Evolutionary conservation across 2,797 vertebrate species (phyloP).

Genomic region (Pangasius sanitwongsei): DNA sequence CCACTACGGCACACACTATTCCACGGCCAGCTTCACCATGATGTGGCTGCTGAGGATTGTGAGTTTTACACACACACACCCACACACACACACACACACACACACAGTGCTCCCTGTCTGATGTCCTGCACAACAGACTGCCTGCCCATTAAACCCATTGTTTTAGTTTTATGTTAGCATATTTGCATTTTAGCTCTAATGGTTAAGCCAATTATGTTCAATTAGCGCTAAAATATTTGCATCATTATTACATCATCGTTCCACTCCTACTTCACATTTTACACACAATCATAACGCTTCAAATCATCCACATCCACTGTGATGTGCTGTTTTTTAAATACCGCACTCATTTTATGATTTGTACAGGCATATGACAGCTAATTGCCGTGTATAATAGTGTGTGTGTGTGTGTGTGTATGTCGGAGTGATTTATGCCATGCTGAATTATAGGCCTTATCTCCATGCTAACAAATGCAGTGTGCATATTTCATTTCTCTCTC

Average conservation of each 20-base stretch:
- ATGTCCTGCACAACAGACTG: constrained; percentile 2
- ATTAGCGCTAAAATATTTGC: not conserved
- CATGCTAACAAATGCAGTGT: constrained; percentile 57
- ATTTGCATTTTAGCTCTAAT: constrained; percentile 5
- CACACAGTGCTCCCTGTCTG: not conserved
- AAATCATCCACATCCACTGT: not conserved
- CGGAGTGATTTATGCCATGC: constrained; percentile 53
- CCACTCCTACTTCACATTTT: not conserved
- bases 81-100: constrained; percentile 13
- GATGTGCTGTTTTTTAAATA: not conserved
- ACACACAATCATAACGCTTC: not conserved
- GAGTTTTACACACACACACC: constrained; percentile 68
- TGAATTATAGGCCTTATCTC: constrained; percentile 52
- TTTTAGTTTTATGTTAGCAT: not conserved
- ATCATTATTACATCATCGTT: not conserved
- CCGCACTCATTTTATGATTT: constrained; percentile 46
- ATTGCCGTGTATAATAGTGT: constrained; percentile 58
- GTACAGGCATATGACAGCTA: constrained; percentile 50
- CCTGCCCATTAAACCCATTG: constrained; percentile 6
- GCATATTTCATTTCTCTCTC: constrained; percentile 42
- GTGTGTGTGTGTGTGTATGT: constrained; percentile 33
- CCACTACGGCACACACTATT: constrained; percentile 98
- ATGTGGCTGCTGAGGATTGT: constrained; percentile 95
- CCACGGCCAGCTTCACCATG: constrained; percentile 93
- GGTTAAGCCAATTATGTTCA: not conserved